phyloP scores from a whole-genome alignment of 2,888 invertebrate genomes.

The Cetonia aurata region DNA sequence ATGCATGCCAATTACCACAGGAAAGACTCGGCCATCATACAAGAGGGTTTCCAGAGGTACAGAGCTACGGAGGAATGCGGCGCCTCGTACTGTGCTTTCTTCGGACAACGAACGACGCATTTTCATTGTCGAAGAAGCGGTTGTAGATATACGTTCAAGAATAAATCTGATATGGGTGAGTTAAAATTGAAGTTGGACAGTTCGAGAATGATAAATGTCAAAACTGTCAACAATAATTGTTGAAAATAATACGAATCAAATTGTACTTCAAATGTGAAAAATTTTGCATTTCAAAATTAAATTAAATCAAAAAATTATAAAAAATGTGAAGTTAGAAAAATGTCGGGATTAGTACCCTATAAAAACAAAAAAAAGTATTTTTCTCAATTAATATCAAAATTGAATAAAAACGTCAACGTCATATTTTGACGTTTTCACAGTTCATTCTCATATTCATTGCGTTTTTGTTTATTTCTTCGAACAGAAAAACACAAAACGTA shows the following conservation, averaged over 20 bases:
- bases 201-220: background rate
- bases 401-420: too few relatives aligned
- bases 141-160: slow-evolving; percentile 97
- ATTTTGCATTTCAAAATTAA: too few relatives aligned
- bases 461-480: slow-evolving; percentile 65
- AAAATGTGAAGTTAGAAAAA: too few relatives aligned
- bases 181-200: background rate
- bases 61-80: slow-evolving; percentile 96
- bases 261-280: too few relatives aligned
- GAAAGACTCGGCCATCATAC: slow-evolving; percentile 97
- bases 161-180: slow-evolving; percentile 99
- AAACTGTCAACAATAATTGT: background rate
- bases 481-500: slow-evolving; percentile 97
- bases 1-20: slow-evolving; percentile 99
- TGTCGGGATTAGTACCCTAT: too few relatives aligned
- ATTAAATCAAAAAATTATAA: too few relatives aligned
- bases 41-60: slow-evolving; percentile 97
- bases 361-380: too few relatives aligned
- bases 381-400: too few relatives aligned
- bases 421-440: too few relatives aligned
- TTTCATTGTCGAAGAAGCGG: slow-evolving; percentile 94
- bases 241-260: too few relatives aligned
- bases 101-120: slow-evolving; percentile 95
- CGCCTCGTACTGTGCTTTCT: slow-evolving; percentile 91
- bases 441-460: slow-evolving; percentile 29